Evolutionary conservation across 30 jellyfish, hydroid and myxozoan species (phyloP).

Genomic region (Chironex yamaguchii): DNA sequence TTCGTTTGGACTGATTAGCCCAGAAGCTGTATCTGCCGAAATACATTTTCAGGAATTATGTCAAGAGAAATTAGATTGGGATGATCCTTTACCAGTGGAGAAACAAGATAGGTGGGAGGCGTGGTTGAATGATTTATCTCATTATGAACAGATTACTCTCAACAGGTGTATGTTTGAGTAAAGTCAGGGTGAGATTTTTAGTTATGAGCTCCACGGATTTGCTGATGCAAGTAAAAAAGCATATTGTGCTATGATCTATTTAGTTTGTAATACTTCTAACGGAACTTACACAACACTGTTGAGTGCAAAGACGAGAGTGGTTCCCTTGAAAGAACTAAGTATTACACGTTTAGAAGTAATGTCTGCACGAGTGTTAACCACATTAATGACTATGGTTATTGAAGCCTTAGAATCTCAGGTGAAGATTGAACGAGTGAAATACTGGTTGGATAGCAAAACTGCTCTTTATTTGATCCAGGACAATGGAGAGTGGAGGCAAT

Average conservation of each 20-base stretch:
- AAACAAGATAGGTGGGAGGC: neutral
- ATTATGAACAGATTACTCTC: neutral
- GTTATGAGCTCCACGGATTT: constrained; percentile 26
- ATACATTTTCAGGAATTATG: constrained; percentile 14
- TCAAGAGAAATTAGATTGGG: constrained; percentile 22
- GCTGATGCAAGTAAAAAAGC: constrained; percentile 11
- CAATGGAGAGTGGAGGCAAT: constrained; percentile 56
- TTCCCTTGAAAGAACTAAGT: constrained; percentile 17
- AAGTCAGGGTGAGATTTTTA: constrained; percentile 3
- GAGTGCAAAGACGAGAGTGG: constrained; percentile 46
- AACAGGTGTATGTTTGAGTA: constrained; percentile 16
- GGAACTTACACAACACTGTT: constrained; percentile 22
- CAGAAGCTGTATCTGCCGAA: constrained; percentile 27
- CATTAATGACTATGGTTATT: neutral
- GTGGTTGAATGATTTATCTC: constrained; percentile 12
- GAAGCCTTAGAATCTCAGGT: constrained; percentile 6
- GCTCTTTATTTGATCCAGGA: constrained; percentile 28
- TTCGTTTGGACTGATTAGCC: constrained; percentile 13
- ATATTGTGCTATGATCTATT: constrained; percentile 43
- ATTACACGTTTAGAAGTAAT: constrained; percentile 38
- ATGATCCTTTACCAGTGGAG: constrained; percentile 28
- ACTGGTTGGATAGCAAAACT: constrained; percentile 56
- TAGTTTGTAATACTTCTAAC: neutral
- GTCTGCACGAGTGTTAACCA: constrained; percentile 42
- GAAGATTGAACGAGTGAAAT: constrained; percentile 12